Base-by-base conservation (phyloP, 2,888 invertebrate species). In the Agrochola lychnidis region DNA sequence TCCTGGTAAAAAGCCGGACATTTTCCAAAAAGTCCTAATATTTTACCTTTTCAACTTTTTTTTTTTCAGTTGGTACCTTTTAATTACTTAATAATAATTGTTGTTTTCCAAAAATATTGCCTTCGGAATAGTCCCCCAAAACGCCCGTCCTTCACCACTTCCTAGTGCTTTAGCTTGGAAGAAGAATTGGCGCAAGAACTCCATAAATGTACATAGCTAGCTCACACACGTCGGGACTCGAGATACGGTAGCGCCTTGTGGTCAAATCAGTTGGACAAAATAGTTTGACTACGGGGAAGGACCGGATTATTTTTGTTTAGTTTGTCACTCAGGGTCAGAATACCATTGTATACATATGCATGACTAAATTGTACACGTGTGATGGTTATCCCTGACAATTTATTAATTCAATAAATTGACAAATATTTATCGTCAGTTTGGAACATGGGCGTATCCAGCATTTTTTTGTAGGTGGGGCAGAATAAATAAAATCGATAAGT, bases 341-440 rank as follows among this genome's bases (percentile, higher is more conserved):
- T 64, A 36, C 22, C 10, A 63, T 22, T 22, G 62, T 36, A 25
- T 30, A 2, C 2, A 30, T 2, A 30, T 2, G 2, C 30, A 30
- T 30, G 30, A 30, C 30, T 30, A 30, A 30, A 63, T 22, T 22
- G 62, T 36, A 25, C 45, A 25, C 25, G n/a, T 40, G 56, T 45
- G 25, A 30, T 16, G 10, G 16, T 25, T 63, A 75, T 75, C 53
- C 56, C 45, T 45, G 53, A 45, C 45, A 22, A 53, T 75, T 56
- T 75, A 75, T 53, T 25, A 25, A 19, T 36, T 25, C 53, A 74
- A 74, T 74, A 36, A 62, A 75, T 53, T 36, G 53, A 10, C 40
- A 53, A 22, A 48, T 42, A 19, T 51, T 30, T 16, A 68, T 25
- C 25, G 16, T 19, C 51, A 53, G 30, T 3, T 36, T 36, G 36